These are phyloP conservation scores for Trichogramma evanescens DNA, from an alignment of 2,888 invertebrate genomes.

Conservation along the genomic window DNA sequence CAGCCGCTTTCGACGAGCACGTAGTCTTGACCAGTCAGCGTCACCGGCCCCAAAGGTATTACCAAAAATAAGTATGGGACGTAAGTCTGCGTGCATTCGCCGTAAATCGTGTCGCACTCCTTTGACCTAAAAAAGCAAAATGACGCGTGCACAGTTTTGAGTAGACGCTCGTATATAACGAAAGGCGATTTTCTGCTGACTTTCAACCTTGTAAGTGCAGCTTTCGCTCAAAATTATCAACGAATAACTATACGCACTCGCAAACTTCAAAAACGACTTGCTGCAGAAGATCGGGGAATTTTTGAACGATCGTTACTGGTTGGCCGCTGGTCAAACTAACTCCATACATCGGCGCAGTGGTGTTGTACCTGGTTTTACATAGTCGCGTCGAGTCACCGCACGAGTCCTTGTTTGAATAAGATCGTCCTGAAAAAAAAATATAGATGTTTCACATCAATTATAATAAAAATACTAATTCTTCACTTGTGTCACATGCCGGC, in stretches of 20 bases:
- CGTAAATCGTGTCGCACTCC: slow-evolving; percentile 82
- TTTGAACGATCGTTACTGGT: slow-evolving; percentile 88
- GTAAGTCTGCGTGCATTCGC: slow-evolving; percentile 86
- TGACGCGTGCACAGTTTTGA: slow-evolving; percentile 1
- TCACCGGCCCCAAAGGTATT: slow-evolving; percentile 82
- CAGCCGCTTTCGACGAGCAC: slow-evolving; percentile 94
- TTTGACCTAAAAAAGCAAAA: slow-evolving; percentile 61
- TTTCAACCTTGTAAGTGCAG: neutral
- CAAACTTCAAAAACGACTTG: slow-evolving; percentile 89
- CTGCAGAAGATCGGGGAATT: slow-evolving; percentile 85
- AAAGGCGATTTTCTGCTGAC: too few relatives aligned
- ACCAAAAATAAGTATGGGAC: slow-evolving; percentile 88
- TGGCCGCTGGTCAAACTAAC: slow-evolving; percentile 87
- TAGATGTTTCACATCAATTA: too few relatives aligned
- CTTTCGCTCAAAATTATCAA: neutral
- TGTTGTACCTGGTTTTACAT: slow-evolving; percentile 84
- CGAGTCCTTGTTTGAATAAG: slow-evolving; percentile 49
- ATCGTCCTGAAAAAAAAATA: slow-evolving; percentile 40
- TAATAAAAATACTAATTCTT: neutral
- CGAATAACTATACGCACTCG: slow-evolving; percentile 61
- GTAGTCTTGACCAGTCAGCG: slow-evolving; percentile 86
- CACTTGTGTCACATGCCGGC: too few relatives aligned
- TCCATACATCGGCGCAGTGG: slow-evolving; percentile 92
- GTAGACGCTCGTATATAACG: neutral
- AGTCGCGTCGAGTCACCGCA: slow-evolving; percentile 67